phyloP scores from a whole-genome alignment of 2,113 vertebrate genomes.

The Trichomycterus rosablanca region DNA sequence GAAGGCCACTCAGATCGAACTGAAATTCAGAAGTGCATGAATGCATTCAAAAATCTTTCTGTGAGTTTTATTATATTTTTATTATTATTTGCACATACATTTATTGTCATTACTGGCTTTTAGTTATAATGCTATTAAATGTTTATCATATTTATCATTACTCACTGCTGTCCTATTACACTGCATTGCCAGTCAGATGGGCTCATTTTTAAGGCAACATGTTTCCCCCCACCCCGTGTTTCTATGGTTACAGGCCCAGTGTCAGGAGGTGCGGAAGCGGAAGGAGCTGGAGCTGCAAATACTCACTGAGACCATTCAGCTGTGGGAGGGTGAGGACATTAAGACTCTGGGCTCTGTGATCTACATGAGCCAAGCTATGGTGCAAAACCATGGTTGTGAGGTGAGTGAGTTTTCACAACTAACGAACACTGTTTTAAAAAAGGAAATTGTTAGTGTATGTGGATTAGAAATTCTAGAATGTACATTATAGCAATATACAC shows the following conservation, averaged over 20 bases:
- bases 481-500: no score
- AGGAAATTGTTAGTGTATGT: no score
- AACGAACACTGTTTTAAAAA: no score
- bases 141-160: no score
- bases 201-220: no score
- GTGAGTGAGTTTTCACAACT: conserved; percentile 53
- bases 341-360: conserved; percentile 87
- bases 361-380: conserved; percentile 93
- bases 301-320: conserved; percentile 85
- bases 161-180: background rate
- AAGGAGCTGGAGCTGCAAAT: conserved; percentile 96
- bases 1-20: conserved; percentile 88
- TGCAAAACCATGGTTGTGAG: conserved; percentile 83
- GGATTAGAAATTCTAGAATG: no score
- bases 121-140: no score
- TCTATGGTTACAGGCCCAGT: conserved; percentile 75
- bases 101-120: no score
- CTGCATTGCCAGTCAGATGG: conserved; percentile 18
- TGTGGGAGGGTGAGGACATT: conserved; percentile 96
- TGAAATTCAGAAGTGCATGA: conserved; percentile 96
- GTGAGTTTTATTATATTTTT: conserved; percentile 65
- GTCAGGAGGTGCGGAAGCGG: conserved; percentile 92
- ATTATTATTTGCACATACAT: background rate
- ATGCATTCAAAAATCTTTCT: conserved; percentile 88
- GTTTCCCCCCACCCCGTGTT: no score